Evolutionary conservation across 2,113 vertebrate genomes (phyloP).

Genomic region (Catharus fuscescens): DNA sequence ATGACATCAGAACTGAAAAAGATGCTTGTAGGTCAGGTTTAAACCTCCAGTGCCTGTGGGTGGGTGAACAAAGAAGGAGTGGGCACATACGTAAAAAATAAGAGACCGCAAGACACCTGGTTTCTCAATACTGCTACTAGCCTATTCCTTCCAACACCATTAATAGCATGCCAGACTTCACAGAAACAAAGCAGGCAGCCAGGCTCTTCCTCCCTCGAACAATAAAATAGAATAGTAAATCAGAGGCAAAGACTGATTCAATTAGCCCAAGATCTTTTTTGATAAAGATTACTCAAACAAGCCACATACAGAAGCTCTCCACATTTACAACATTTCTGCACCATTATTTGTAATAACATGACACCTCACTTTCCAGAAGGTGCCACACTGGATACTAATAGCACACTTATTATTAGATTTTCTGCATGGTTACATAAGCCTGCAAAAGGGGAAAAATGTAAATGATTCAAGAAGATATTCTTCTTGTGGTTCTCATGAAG

Average conservation of each 20-base stretch:
- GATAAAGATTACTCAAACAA: constrained; percentile 64
- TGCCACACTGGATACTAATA: constrained; percentile 69
- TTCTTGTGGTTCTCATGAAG: constrained; percentile 76
- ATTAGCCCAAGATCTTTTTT: constrained; percentile 64
- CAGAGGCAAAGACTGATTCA: constrained; percentile 38
- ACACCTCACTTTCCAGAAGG: constrained; percentile 64
- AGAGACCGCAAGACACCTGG: constrained; percentile 47
- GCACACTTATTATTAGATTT: constrained; percentile 83
- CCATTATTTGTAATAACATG: constrained; percentile 39
- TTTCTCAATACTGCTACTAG: constrained; percentile 2
- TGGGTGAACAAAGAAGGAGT: background rate
- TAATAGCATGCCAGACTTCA: constrained; percentile 53
- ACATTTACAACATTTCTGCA: constrained; percentile 46
- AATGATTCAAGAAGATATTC: constrained; percentile 80
- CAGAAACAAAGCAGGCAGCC: constrained; percentile 25
- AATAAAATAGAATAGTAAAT: constrained; percentile 25
- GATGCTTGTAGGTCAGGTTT: constrained; percentile 12
- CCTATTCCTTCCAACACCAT: constrained; percentile 25
- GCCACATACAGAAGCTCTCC: background rate
- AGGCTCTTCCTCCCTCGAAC: background rate
- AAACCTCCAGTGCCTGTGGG: constrained; percentile 6
- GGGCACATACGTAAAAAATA: background rate
- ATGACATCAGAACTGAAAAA: background rate
- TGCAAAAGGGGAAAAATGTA: constrained; percentile 75
- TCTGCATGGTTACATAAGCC: constrained; percentile 84